Evolutionary conservation across 2,888 invertebrate genomes (phyloP), one percentile per base, ranked within the genome.

Genomic region (Dastarcus helophoroides): DNA sequence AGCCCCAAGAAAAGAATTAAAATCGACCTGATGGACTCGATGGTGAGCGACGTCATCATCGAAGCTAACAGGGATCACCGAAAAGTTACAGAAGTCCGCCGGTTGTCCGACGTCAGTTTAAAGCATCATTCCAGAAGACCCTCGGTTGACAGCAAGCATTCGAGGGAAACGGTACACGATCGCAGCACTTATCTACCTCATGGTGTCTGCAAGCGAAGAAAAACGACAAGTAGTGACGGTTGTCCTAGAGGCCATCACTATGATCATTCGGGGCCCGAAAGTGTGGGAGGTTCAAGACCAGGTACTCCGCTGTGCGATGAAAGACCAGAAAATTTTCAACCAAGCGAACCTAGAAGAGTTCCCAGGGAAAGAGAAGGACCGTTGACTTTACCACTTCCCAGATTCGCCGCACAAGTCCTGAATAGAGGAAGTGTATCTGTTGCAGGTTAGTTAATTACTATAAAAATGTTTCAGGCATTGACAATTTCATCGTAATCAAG

Each of bases 221-320:
- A 70, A 42, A 68, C 70, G 9, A 64, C 49, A 9, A 58, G 59
- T 6, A 58, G 62, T 43, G 52, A 53, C 19, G 40, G 41, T 14
- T 43, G 40, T 56, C 43, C 49, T 28, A 43, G 42, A 36, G 42
- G 46, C 22, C 69, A 67, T 42, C 69, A 68, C 51, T 68, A 68
- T 45, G 68, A 67, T 42, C 64, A 65, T 41, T 68, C 69, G 33
- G 71, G 71, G 33, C 69, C 69, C 17, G 73, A 73, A 43, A 71
- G 72, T 48, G 67, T 71, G 31, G 71, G 73, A 25, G 80, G 81
- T 38, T 84, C 84, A 7, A 69, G 88, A 33, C 85, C 86, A 2
- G 89, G 88, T 26, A 89, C 89, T 8, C 86, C 86, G 2, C 63
- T 86, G 32, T 80, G 82, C 48, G 85, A 86, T 58, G 86, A 86